Percentiles rank a stretch among this genome's conserved stretches.
phyloP scores from a whole-genome alignment of 2,113 vertebrate species.

The Sylvietta virens region DNA sequence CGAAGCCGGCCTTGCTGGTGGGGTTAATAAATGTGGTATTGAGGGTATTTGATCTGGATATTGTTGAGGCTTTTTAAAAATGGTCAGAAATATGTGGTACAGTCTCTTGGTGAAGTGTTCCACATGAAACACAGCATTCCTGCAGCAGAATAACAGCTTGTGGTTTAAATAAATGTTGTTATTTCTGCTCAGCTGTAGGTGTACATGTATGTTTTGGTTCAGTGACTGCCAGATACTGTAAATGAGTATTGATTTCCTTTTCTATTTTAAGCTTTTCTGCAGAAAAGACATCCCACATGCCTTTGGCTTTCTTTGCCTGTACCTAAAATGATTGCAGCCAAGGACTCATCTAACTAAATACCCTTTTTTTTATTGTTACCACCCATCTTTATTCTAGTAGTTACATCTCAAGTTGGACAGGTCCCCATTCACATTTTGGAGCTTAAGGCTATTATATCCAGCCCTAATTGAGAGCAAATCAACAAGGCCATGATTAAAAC shows the following conservation, averaged over 20 bases:
- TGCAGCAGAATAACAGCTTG: conserved; percentile 65
- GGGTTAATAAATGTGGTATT: not conserved
- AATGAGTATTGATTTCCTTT: conserved; percentile 48
- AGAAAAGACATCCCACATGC: conserved; percentile 25
- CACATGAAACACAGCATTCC: conserved; percentile 32
- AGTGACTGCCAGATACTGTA: conserved; percentile 44
- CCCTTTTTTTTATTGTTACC: not conserved
- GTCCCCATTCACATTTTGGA: not conserved
- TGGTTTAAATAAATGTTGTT: conserved; percentile 60
- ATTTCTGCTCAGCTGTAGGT: conserved; percentile 65
- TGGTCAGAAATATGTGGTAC: not conserved
- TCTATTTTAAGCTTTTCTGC: conserved; percentile 15
- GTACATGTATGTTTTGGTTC: conserved; percentile 47
- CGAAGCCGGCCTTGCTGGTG: accelerated
- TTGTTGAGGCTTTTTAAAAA: not conserved
- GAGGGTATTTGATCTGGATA: not conserved
- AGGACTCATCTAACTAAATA: not conserved
- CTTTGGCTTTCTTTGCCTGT: not conserved
- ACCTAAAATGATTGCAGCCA: not conserved
- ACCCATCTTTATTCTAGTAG: not conserved
- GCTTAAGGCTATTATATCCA: not conserved
- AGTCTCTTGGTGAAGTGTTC: conserved; percentile 1
- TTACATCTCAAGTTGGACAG: not conserved
- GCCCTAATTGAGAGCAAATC: not conserved
- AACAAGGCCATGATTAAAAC: not conserved